Evolutionary conservation across 2,888 invertebrate genomes (phyloP).

Genomic region (Meganola albula): DNA sequence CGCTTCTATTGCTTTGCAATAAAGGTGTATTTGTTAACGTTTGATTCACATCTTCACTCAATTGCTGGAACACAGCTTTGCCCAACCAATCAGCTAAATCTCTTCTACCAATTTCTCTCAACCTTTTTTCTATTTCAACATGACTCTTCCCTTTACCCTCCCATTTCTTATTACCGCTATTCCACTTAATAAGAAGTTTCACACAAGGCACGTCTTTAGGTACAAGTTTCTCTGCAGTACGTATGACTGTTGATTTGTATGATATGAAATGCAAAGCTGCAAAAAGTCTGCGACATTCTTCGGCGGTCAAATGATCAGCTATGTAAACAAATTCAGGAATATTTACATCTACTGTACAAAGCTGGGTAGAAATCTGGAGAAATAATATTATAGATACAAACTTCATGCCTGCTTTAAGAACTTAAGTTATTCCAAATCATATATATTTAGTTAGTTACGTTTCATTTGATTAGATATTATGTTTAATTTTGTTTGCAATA

Average conservation of each 20-base stretch:
- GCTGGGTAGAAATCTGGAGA: constrained; percentile 20
- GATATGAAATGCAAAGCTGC: constrained; percentile 74
- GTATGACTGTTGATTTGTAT: constrained; percentile 32
- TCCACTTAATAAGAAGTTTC: constrained; percentile 78
- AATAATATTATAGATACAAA: constrained; percentile 35
- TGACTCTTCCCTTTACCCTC: constrained; percentile 79
- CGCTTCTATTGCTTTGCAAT: constrained; percentile 13
- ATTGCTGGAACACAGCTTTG: constrained; percentile 70
- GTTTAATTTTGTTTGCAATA: too few species aligned
- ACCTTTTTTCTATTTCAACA: constrained; percentile 68
- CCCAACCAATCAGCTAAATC: constrained; percentile 81
- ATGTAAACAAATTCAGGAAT: constrained; percentile 58
- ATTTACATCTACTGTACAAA: constrained; percentile 49
- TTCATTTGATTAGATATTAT: too few species aligned
- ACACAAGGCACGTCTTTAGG: constrained; percentile 74
- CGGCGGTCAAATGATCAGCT: constrained; percentile 71
- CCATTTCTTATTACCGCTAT: constrained; percentile 41
- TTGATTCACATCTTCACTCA: constrained; percentile 67
- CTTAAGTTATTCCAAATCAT: constrained; percentile 1
- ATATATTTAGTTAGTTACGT: too few species aligned
- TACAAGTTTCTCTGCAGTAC: constrained; percentile 50
- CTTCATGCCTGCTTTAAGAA: neutral
- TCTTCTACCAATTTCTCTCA: constrained; percentile 75
- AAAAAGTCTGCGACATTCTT: constrained; percentile 77
- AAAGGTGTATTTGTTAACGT: constrained; percentile 29